Evolutionary conservation across 2,113 vertebrate species (phyloP), one percentile per base, ranked within the genome.

Genomic region (Peromyscus leucopus): DNA sequence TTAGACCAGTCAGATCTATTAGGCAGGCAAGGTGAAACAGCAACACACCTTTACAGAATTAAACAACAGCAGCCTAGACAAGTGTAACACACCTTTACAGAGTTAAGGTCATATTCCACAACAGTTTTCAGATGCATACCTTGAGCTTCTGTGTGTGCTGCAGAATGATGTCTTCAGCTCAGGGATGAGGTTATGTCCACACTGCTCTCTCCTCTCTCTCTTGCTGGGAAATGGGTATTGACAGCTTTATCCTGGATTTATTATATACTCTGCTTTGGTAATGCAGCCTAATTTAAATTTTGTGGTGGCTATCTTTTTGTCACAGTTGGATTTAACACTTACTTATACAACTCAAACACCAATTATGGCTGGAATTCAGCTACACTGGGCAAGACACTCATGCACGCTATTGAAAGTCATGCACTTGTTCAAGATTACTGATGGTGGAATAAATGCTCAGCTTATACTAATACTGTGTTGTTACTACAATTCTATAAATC

Each of bases 401-500:
- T 57, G 63, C 11, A n/a, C 12, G 79, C 79, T 36, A 57, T 67
- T 24, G 46, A 67, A 75, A 92, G 24, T 39, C 33, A 83, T 61
- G 13, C 22, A 78, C 42, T n/a, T 86, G 6, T 83, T 46, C 82
- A 89, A 5, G 33, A 65, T 76, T 76, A 67, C 61, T 84, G 61
- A 55, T 90, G 80, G 80, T 82, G 67, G 48, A 39, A 92, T 63
- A 78, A 93, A 48, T 89, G 6, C 21, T 17, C 3, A 51, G 36
- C 57, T 67, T 83, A 78, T 36, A 72, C 79, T 84, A 76, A 33
- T 61, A 33, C 3, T 80, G 9, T 88, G 39, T 72, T 95, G 2
- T 91, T 71, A 46, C 71, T 93, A 33, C 46, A 36, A 65, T 96
- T 86, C 51, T 51, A 86, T 59, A 42, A 89, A n/a, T 17, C 57